Base-by-base conservation (phyloP, 1,140 invertebrate genomes). In the Sycophila sp. region DNA sequence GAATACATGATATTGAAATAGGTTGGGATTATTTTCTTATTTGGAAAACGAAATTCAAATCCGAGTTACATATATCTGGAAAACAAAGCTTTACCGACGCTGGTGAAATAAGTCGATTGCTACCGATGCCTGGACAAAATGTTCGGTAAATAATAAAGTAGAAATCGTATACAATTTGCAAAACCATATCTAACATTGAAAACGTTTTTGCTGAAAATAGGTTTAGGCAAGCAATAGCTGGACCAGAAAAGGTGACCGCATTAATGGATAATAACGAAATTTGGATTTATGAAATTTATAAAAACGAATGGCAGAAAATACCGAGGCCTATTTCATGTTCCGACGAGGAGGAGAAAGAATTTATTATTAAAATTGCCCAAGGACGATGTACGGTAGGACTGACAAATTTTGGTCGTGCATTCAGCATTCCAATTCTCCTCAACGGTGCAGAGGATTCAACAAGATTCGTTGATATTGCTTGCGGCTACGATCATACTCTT, bases 401-500 rank as follows among this genome's bases (percentile, higher is more conserved):
- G 22, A 86, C 83, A 11, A 84, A 86, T 78, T 81, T 84, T 75
- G 85, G 91, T 62, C 78, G 81, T 45, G 76, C 92, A 2, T 93
- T 89, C 68, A 87, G 88, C 73, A 80, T 91, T 47, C 91, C 91
- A 11, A 87, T 80, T 36, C 82, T 87, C 73, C 76, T 92, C 15
- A 84, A 91, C 65, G 87, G 87, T 71, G 87, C 86, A 72, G 86
- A 86, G 75, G 76, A 80, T 58, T 77, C 87, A 34, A 88, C 87
- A 76, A n/a, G n/a, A n/a, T 87, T 92, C 55, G 82, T 87, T 51
- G 90, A 94, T 77, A 81, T 96, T 45, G 85, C 86, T 56, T 92
- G 92, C 84, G 95, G 95, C 4, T 90, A 91, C 80, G 94, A 96
- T 81, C 94, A 96, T 83, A 89, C 88, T 19, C 77, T 96, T 13